These are phyloP conservation scores for Trissoscelio sp. DNA, from an alignment of 2,888 invertebrate genomes.

Conservation along the genomic window DNA sequence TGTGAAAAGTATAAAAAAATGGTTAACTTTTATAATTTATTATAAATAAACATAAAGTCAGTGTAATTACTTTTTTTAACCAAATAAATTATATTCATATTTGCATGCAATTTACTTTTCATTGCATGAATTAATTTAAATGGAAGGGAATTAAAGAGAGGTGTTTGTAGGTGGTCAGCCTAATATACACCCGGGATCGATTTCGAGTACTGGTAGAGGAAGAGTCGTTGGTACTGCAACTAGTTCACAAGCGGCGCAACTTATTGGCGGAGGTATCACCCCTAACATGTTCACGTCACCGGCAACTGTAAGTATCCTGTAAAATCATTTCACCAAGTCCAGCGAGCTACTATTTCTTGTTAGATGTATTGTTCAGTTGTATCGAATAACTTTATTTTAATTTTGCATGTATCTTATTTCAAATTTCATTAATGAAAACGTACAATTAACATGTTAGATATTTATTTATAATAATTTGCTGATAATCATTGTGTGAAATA, in stretches of 20 bases:
- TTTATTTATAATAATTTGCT: too few species aligned
- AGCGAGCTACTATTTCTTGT: constrained; percentile 71
- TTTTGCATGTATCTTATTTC: constrained; percentile 23
- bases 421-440: too few species aligned
- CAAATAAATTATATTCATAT: too few species aligned
- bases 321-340: constrained; percentile 54
- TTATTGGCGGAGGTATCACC: constrained; percentile 89
- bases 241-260: constrained; percentile 86
- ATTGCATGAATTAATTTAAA: too few species aligned
- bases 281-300: constrained; percentile 87
- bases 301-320: constrained; percentile 80
- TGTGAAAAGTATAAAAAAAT: too few species aligned
- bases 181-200: constrained; percentile 87
- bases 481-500: too few species aligned
- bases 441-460: too few species aligned
- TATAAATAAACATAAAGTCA: too few species aligned
- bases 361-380: constrained; percentile 36
- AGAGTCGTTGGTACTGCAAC: constrained; percentile 86
- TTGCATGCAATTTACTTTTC: not conserved
- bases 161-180: constrained; percentile 84
- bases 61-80: too few species aligned
- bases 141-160: constrained; percentile 4
- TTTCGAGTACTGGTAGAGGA: constrained; percentile 87
- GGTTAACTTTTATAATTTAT: too few species aligned
- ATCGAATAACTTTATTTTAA: constrained; percentile 15